Evolutionary conservation across 2,113 vertebrate genomes (phyloP), one percentile per base, ranked within the genome.

Genomic region (Morone saxatilis): DNA sequence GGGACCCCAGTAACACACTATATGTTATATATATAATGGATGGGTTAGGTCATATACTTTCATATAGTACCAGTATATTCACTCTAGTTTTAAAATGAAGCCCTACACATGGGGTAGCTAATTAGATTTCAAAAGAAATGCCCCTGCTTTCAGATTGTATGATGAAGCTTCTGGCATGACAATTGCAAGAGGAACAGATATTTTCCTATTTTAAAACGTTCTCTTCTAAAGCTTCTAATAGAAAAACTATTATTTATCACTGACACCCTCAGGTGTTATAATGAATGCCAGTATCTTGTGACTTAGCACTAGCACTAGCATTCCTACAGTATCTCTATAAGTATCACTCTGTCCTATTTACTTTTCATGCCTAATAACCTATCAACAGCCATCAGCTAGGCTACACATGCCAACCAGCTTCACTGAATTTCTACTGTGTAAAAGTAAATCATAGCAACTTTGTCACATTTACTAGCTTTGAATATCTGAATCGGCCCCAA

Each of bases 301-400:
- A 70, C 57, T 25, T 1, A 17, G 71, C 31, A 31, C 40, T 1
- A 17, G 71, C 31, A 31, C 40, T 1, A 17, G 71, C 12, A 12
- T 36, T 63, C 38, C 17, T 12, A 41, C 10, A 3, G 7, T 68
- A 16, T 48, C 41, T 22, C 6, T 47, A 4, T 19, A 40, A 56
- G 10, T 45, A 69, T 77, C 80, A 17, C 36, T 56, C 53, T 61
- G 69, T 41, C 53, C 48, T 67, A 78, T 81, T 59, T 74, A 68
- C 50, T 57, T 66, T 81, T 75, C 38, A 70, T 83, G 25, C 45
- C 51, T 74, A 74, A 76, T 71, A 88, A 86, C 75, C 47, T 25
- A 47, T 66, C 43, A 72, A 41, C 41, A 40, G 16, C 17, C n/a
- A 69, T 80, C 71, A 40, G 70, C 7, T 17, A 7, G 69, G 22